These are phyloP conservation scores for Rhabdomys dilectus DNA, from an alignment of 2,113 vertebrate genomes.

Conservation along the genomic window DNA sequence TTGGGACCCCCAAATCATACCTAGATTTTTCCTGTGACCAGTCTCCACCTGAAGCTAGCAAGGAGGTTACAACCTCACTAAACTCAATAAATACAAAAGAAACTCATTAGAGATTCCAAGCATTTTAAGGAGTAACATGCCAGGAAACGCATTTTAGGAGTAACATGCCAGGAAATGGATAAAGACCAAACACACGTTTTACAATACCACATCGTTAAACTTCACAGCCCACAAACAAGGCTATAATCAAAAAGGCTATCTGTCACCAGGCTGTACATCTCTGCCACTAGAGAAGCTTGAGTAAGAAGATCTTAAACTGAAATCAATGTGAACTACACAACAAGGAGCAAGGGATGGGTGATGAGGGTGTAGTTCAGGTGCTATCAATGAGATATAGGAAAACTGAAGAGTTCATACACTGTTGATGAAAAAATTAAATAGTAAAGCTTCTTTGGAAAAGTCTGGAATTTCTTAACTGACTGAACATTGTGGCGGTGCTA, in stretches of 20 bases:
- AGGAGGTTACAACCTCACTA: background rate
- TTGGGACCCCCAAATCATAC: background rate
- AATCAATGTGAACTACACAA: background rate
- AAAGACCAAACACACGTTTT: background rate
- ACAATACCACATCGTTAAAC: background rate
- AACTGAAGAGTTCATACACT: background rate
- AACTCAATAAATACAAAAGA: background rate
- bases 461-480: background rate
- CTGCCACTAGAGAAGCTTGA: background rate
- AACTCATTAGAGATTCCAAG: background rate
- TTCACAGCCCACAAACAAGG: background rate
- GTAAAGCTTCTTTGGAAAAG: background rate
- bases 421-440: background rate
- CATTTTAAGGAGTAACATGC: background rate
- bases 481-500: background rate
- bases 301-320: background rate
- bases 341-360: background rate
- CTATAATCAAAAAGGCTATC: background rate
- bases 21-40: background rate
- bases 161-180: background rate
- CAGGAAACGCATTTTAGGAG: slow-evolving; percentile 13
- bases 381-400: background rate
- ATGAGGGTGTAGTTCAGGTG: background rate
- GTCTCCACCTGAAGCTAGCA: background rate
- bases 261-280: background rate